These are phyloP conservation scores for Synergus umbraculus DNA, from an alignment of 2,888 invertebrate species.

Conservation along the genomic window DNA sequence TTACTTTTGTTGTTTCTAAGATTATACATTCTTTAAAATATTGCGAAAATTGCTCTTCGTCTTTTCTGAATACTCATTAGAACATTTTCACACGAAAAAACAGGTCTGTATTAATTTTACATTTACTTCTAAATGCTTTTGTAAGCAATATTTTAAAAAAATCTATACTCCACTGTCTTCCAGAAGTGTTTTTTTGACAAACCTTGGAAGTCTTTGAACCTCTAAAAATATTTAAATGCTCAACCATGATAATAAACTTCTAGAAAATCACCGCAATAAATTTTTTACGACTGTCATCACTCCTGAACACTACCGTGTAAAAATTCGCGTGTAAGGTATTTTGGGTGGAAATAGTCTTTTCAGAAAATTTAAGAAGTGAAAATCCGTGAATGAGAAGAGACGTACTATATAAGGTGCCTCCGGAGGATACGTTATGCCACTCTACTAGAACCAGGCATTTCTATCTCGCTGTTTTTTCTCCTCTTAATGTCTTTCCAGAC, in stretches of 20 bases:
- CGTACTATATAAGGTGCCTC: not conserved
- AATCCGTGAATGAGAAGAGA: slow-evolving; percentile 9
- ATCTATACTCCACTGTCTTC: not conserved
- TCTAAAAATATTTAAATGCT: not conserved
- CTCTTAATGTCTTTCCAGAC: slow-evolving; percentile 33
- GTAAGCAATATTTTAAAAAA: not conserved
- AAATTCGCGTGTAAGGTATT: not conserved
- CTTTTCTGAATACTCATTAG: not conserved
- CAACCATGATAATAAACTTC: not conserved
- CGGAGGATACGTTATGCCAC: slow-evolving; percentile 8
- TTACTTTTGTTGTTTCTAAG: not conserved
- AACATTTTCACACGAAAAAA: too few species aligned
- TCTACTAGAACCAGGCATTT: not conserved
- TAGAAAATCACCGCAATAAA: not conserved
- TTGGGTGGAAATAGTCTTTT: not conserved
- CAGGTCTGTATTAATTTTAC: too few species aligned
- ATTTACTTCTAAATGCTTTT: too few species aligned
- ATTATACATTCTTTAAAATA: not conserved
- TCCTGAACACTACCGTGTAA: not conserved
- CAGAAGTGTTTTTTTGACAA: not conserved
- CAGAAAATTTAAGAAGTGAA: not conserved
- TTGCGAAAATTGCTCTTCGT: not conserved
- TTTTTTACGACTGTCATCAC: not conserved
- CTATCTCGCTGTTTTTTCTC: slow-evolving; percentile 20
- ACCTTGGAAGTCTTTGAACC: not conserved